These are phyloP conservation scores for Drosophila bunnanda DNA, from an alignment of 2,888 invertebrate genomes.

Conservation along the genomic window DNA sequence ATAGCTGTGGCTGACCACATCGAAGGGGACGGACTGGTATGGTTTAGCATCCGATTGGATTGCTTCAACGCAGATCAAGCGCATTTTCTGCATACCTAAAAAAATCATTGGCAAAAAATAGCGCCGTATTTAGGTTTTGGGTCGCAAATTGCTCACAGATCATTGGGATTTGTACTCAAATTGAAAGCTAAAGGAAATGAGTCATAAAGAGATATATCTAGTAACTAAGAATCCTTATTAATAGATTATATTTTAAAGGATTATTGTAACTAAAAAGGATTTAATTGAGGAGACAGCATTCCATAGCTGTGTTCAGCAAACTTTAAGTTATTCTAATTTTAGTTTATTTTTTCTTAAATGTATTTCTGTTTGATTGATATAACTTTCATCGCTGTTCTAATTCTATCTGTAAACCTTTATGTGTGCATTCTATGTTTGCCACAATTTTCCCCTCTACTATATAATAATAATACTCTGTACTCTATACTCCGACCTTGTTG, in stretches of 20 bases:
- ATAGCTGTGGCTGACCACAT: conserved; percentile 33
- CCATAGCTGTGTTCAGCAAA: neutral
- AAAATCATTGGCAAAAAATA: conserved; percentile 20
- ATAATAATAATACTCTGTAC: too few species aligned
- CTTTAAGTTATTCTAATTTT: neutral
- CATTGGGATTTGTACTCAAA: neutral
- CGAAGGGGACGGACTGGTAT: conserved; percentile 6
- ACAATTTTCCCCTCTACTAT: neutral
- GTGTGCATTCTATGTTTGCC: conserved; percentile 29
- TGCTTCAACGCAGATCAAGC: conserved; percentile 29
- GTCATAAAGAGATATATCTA: neutral
- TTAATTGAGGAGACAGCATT: neutral
- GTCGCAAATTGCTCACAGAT: conserved; percentile 22
- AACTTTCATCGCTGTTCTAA: neutral
- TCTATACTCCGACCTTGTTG: conserved; percentile 42
- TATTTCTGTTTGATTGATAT: neutral
- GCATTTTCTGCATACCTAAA: conserved; percentile 24
- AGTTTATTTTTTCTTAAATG: neutral
- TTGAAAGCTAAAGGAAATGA: neutral
- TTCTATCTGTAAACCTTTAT: neutral
- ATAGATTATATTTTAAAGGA: neutral
- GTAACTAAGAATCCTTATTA: too few species aligned
- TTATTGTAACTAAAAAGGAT: neutral
- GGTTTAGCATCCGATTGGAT: conserved; percentile 9
- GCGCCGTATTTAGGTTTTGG: conserved; percentile 26